These are phyloP conservation scores for Nudaria mundana DNA, from an alignment of 2,888 invertebrate genomes.

Conservation along the genomic window DNA sequence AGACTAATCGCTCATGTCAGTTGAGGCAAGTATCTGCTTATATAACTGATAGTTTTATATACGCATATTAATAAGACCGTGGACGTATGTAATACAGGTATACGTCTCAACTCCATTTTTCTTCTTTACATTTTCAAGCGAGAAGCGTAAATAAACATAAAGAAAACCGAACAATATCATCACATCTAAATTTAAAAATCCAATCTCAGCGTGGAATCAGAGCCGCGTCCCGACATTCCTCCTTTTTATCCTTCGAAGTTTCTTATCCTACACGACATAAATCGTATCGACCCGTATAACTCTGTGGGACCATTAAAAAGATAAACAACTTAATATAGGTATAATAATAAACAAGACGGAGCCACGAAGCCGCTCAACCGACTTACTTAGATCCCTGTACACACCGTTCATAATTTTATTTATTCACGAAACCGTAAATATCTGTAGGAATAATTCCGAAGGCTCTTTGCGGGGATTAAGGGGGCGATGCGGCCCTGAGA, in stretches of 20 bases:
- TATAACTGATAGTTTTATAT: not conserved
- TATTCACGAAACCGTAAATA: constrained; percentile 80
- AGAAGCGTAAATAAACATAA: constrained; percentile 37
- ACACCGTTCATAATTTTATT: constrained; percentile 77
- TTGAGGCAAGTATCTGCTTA: constrained; percentile 3
- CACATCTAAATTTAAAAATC: constrained; percentile 78
- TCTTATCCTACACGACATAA: constrained; percentile 73
- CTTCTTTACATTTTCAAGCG: constrained; percentile 31
- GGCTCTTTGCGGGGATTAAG: constrained; percentile 80
- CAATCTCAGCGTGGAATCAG: constrained; percentile 70
- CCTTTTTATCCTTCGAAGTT: constrained; percentile 57
- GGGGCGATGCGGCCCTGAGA: constrained; percentile 76
- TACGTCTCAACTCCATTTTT: constrained; percentile 15
- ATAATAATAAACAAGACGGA: constrained; percentile 76
- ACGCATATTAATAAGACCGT: constrained; percentile 6
- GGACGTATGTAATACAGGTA: constrained; percentile 6
- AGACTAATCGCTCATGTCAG: not conserved
- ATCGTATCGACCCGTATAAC: constrained; percentile 75
- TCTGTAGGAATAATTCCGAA: constrained; percentile 78
- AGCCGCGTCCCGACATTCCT: constrained; percentile 61
- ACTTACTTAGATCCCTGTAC: constrained; percentile 71
- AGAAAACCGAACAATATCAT: constrained; percentile 53
- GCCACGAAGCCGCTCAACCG: constrained; percentile 40
- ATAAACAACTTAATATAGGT: constrained; percentile 81
- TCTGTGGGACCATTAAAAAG: constrained; percentile 76